Evolutionary conservation across 2,797 vertebrate genomes (phyloP), one percentile per base, ranked within the genome.

Genomic region (Mallotus villosus): DNA sequence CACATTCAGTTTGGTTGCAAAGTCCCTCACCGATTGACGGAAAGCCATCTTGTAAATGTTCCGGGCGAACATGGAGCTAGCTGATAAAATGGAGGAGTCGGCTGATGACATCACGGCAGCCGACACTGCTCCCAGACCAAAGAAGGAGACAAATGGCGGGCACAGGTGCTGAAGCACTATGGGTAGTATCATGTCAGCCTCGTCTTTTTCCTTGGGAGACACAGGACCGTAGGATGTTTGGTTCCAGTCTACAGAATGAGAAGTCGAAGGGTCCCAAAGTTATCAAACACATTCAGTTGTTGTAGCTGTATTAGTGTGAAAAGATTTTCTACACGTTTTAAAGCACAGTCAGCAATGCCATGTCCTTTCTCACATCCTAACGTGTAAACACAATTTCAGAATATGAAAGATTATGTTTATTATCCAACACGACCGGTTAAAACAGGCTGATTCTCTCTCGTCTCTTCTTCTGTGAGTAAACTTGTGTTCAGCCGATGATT

Each of bases 21-120:
- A 46, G 41, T 46, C 41, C 11, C 95, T 95, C 85, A 98, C 97
- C 65, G 96, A 94, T 91, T 99, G 97, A 67, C 97, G 93, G 77
- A 99, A 98, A 70, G 97, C 95, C 34, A 97, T 91, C 81, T 98
- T 93, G 81, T 99, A 99, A 88, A 99, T 98, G 80, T 99, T 99
- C 75, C 97, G 93, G 2, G 95, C 97, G 86, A 99, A 99, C 97
- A 99, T 99, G 49, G 97, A 99, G 88, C 97, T 99, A 24, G 97
- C 97, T 49, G 97, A 99, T 72, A 99, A 91, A 83, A 99, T 99
- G 63, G 97, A 99, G 29, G 97, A 99, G 86, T 99, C 97, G 55
- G 97, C 97, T 6, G 97, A 99, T 0, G 97, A 99, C 97, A 99
- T 99, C 78, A 99, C 97, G 0, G 97, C 97, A 66, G 97, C 97